These are phyloP conservation scores for Trachymyrmex septentrionalis DNA, from an alignment of 1,140 invertebrate species.

Conservation along the genomic window DNA sequence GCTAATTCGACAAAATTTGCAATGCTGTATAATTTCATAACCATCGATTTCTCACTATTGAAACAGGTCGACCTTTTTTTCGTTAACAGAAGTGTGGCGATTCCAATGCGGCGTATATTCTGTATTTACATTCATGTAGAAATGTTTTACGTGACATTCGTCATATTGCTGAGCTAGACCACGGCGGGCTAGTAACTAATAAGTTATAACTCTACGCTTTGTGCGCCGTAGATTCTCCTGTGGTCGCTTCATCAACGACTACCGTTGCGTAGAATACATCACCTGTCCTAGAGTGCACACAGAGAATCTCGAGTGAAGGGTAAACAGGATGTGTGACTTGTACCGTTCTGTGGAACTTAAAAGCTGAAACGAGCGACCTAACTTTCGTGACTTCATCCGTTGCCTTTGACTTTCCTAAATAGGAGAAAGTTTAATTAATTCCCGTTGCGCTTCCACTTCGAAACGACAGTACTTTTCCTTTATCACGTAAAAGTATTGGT, in stretches of 20 bases:
- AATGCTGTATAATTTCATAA: background rate
- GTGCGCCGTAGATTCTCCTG: constrained; percentile 49
- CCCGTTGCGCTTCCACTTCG: background rate
- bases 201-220: constrained; percentile 41
- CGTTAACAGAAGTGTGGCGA: background rate
- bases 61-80: background rate
- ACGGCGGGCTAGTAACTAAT: constrained; percentile 28
- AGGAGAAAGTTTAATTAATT: constrained; percentile 46
- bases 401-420: constrained; percentile 42
- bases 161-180: background rate
- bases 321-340: constrained; percentile 58
- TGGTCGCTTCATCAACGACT: constrained; percentile 34
- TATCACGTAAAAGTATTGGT: background rate
- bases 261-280: constrained; percentile 41
- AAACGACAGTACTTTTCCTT: background rate
- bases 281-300: constrained; percentile 19
- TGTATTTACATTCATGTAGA: constrained; percentile 5
- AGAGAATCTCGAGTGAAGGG: constrained; percentile 32
- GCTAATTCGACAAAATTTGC: background rate
- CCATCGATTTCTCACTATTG: background rate
- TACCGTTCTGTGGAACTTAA: constrained; percentile 33
- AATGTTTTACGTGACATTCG: background rate
- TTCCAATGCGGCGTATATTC: background rate
- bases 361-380: constrained; percentile 28
- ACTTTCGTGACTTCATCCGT: constrained; percentile 37